A percentile compares a stretch with the other conserved stretches of the same genome.
These are phyloP conservation scores for Drosophila setifemur DNA, from an alignment of 1,140 invertebrate genomes.

Conservation along the genomic window DNA sequence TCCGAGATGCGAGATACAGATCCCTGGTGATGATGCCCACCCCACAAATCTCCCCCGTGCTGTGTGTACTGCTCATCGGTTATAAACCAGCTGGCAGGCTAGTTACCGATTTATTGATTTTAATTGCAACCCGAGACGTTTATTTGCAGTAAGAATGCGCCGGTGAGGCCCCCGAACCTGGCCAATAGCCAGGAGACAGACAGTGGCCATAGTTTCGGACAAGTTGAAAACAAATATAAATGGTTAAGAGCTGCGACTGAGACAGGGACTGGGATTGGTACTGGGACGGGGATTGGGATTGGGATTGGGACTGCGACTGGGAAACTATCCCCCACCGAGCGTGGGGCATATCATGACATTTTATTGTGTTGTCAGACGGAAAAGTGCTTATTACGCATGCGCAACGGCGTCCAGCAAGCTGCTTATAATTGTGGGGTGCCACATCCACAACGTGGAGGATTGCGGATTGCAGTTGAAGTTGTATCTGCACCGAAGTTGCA, in stretches of 20 bases:
- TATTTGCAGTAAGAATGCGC: constrained; percentile 74
- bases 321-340: constrained; percentile 55
- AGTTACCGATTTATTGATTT: constrained; percentile 80
- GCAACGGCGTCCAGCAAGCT: constrained; percentile 56
- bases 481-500: not conserved
- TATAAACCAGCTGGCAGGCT: constrained; percentile 79
- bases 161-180: constrained; percentile 53
- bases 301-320: not conserved
- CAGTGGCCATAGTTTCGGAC: constrained; percentile 72
- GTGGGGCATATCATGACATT: constrained; percentile 82
- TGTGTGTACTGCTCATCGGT: constrained; percentile 47
- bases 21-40: too few species aligned
- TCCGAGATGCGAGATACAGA: too few species aligned
- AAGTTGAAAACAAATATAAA: constrained; percentile 69
- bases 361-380: constrained; percentile 82
- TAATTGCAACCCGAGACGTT: constrained; percentile 77
- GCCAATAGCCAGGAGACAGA: constrained; percentile 11
- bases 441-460: constrained; percentile 46
- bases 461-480: constrained; percentile 13
- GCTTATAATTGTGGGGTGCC: constrained; percentile 78
- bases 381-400: constrained; percentile 83
- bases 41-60: constrained; percentile 20
- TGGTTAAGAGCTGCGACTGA: not conserved
- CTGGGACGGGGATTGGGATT: too few species aligned
- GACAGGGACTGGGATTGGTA: too few species aligned